Evolutionary conservation across 2,888 invertebrate genomes (phyloP).

Genomic region (Sesamia inferens): DNA sequence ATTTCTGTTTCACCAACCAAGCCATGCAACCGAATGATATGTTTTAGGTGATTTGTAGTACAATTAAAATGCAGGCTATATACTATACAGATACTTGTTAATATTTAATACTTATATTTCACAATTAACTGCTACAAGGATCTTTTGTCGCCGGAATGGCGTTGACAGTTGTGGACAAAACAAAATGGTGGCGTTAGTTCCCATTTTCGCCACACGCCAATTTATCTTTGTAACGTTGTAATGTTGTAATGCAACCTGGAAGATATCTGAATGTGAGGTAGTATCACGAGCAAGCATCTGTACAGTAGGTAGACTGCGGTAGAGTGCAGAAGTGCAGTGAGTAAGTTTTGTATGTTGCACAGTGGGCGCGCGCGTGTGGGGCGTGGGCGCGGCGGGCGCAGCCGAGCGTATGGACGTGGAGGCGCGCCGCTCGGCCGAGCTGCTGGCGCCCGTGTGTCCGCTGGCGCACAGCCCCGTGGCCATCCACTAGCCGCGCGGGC

Average conservation of each 20-base stretch:
- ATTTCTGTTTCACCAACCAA: constrained; percentile 37
- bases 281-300: background rate
- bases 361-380: constrained; percentile 71
- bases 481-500: constrained; percentile 91
- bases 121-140: background rate
- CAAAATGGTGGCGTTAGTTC: background rate
- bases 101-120: background rate
- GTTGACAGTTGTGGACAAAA: background rate
- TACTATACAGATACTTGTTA: constrained; percentile 22
- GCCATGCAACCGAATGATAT: constrained; percentile 36
- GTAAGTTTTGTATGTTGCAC: constrained; percentile 50
- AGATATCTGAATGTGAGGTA: background rate
- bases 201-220: background rate
- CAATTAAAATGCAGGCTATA: constrained; percentile 4
- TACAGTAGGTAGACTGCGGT: background rate
- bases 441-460: constrained; percentile 94
- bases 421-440: constrained; percentile 87
- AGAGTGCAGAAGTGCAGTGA: rapidly evolving
- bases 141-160: background rate
- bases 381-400: constrained; percentile 47
- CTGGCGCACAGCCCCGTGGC: constrained; percentile 98
- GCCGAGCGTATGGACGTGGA: constrained; percentile 93
- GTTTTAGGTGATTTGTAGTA: constrained; percentile 50
- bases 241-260: background rate
- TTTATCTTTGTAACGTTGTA: background rate